Evolutionary conservation across 1,140 invertebrate genomes (phyloP), one percentile per base, ranked within the genome.

Genomic region (Aphis craccivora): DNA sequence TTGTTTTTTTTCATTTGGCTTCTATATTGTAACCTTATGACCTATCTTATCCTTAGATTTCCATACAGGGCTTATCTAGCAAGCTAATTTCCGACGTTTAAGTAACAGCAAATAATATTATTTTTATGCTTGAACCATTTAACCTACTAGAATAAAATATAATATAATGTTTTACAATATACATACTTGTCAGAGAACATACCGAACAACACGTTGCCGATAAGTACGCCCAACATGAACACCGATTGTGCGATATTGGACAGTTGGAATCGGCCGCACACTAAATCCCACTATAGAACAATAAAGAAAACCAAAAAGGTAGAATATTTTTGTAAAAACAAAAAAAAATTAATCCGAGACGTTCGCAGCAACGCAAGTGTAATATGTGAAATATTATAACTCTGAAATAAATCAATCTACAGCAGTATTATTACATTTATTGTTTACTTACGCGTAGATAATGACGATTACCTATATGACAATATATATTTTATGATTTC

Each of bases 181-280:
- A 94, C 95, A 95, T 95, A 97, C 97, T 96, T 97, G 95, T 98
- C 97, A 22, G 97, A 96, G 83, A 97, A 95, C 94, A 96, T 96
- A 88, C 97, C 97, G 94, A 98, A 98, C 9, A 97, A 91, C 95
- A 98, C 96, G 94, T 97, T 97, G 53, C 97, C 97, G 45, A 97
- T 95, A 48, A 98, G 96, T 86, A 98, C 96, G 9, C 97, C 97
- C 18, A 97, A 95, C 97, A 98, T 98, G 88, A 97, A 97, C 40
- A 97, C 96, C 5, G 97, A 97, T 94, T 98, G 97, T 2, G 96
- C 97, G 6, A 98, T 94, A 95, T 97, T 97, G 25, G 96, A 96
- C 88, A 97, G 95, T 95, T 96, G 96, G 37, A 95, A 95, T 93
- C 95, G 95, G 7, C 96, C 95, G 92, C 97, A 98, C 0, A 97